Conservation (phyloP, 2,797 vertebrate species). For the Myotis findleyi region DNA sequence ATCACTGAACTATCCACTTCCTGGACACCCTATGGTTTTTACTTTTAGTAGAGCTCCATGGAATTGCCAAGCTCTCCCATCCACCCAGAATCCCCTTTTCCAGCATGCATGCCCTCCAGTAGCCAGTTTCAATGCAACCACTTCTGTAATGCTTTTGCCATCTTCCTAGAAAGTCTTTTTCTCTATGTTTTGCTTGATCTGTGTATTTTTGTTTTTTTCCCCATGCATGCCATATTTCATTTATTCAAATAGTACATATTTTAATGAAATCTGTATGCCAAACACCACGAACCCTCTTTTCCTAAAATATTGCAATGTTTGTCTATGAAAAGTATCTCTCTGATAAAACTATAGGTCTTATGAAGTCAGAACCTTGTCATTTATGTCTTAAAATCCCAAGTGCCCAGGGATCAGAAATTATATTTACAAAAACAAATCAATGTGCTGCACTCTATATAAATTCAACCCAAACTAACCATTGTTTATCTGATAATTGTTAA, state of each 20-base stretch:
- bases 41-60: neutral
- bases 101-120: no score
- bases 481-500: neutral
- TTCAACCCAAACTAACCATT: neutral
- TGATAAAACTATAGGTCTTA: neutral
- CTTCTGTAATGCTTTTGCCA: neutral
- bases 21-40: neutral
- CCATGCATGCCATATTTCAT: neutral
- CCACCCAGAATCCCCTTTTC: neutral
- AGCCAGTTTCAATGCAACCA: neutral
- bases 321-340: neutral
- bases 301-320: neutral
- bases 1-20: neutral
- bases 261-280: neutral
- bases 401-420: neutral
- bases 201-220: neutral
- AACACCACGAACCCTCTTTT: neutral
- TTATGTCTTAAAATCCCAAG: conserved; percentile 18
- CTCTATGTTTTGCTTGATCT: neutral
- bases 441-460: neutral
- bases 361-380: neutral
- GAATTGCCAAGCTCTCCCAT: neutral
- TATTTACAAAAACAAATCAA: neutral
- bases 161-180: neutral
- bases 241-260: neutral